Evolutionary conservation across 1,140 invertebrate species (phyloP).

Genomic region (Ptiloglossa arizonensis): DNA sequence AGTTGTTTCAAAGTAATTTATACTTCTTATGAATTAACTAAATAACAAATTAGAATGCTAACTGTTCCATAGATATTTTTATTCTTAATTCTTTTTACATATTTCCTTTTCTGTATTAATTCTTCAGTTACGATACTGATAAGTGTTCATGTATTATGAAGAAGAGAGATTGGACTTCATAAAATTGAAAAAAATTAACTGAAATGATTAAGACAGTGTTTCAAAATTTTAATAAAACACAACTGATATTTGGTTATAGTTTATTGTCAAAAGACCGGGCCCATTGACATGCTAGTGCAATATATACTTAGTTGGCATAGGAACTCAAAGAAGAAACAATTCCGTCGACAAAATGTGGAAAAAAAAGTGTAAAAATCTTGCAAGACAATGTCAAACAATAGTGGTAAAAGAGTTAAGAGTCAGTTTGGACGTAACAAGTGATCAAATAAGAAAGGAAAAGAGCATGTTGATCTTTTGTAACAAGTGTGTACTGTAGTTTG

Average conservation of each 20-base stretch:
- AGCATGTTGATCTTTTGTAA: slow-evolving; percentile 30
- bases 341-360: background rate
- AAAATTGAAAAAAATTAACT: no score
- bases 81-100: background rate
- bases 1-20: slow-evolving; percentile 1
- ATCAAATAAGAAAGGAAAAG: background rate
- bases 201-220: no score
- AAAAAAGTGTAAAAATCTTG: slow-evolving; percentile 16
- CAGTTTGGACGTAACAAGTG: background rate
- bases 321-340: background rate
- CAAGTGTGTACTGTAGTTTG: slow-evolving; percentile 35
- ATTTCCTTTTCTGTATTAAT: background rate
- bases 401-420: slow-evolving; percentile 5
- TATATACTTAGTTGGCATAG: background rate
- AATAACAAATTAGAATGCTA: background rate
- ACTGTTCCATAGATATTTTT: background rate
- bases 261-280: background rate
- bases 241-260: background rate
- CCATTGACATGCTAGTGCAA: slow-evolving; percentile 40
- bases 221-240: background rate
- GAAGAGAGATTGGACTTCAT: no score
- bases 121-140: background rate
- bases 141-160: background rate
- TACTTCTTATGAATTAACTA: slow-evolving; percentile 4
- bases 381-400: slow-evolving; percentile 3